Percentiles rank a stretch among this genome's conserved stretches.
These are phyloP conservation scores for Numida meleagris DNA, from an alignment of 2,113 vertebrate species.

Conservation along the genomic window DNA sequence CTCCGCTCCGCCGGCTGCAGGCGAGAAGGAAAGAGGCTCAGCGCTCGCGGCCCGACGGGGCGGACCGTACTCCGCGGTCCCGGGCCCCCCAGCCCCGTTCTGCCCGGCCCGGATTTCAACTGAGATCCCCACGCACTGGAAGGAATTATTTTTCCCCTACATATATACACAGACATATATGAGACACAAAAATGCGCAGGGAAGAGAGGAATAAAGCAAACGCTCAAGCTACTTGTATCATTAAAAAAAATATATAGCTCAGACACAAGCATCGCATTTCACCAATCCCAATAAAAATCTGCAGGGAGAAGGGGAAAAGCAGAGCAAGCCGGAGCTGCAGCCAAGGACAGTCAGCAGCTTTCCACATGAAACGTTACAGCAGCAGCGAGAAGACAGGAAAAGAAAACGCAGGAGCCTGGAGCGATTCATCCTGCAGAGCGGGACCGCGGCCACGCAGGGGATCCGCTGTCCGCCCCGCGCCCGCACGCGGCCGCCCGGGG, in stretches of 20 bases:
- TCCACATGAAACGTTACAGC: constrained; percentile 52
- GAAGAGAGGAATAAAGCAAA: not conserved
- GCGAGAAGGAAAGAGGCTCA: constrained; percentile 60
- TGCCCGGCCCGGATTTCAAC: not conserved
- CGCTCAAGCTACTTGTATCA: constrained; percentile 14
- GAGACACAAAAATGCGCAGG: not conserved
- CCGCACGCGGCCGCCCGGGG: not conserved
- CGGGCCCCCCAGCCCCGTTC: not conserved
- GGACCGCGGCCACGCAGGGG: constrained; percentile 11
- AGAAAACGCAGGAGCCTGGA: constrained; percentile 19
- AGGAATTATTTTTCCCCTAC: not conserved
- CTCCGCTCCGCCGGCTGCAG: constrained; percentile 72
- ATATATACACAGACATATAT: not conserved
- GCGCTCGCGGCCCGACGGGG: not conserved
- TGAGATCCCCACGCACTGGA: not conserved
- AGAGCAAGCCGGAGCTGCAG: constrained; percentile 42
- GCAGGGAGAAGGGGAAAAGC: constrained; percentile 31
- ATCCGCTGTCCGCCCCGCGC: not conserved
- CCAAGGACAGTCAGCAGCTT: constrained; percentile 59
- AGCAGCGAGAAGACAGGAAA: constrained; percentile 3
- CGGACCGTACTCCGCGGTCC: not conserved
- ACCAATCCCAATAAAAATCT: constrained; percentile 53
- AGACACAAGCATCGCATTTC: constrained; percentile 62
- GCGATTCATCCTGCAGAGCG: not conserved
- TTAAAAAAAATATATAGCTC: not conserved